Percentiles rank a stretch among this genome's conserved stretches.
These are phyloP conservation scores for Toxostoma redivivum DNA, from an alignment of 2,113 vertebrate species.

Conservation along the genomic window DNA sequence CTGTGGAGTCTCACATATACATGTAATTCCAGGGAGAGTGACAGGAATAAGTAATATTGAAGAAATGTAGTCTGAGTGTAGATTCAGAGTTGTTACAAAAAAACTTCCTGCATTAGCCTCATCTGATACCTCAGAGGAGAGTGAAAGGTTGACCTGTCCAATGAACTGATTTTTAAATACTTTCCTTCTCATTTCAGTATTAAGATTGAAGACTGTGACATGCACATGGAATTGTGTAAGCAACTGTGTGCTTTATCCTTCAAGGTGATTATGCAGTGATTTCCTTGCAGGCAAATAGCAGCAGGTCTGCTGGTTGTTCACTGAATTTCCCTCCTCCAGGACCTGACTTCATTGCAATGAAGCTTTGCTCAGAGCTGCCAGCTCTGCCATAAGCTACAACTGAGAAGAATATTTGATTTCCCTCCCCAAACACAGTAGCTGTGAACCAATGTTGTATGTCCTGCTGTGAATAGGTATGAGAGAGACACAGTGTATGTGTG, in stretches of 20 bases:
- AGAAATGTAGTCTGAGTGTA: background rate
- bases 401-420: background rate
- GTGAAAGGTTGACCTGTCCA: background rate
- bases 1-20: background rate
- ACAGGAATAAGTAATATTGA: background rate
- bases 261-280: background rate
- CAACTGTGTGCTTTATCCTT: background rate
- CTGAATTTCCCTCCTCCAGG: background rate
- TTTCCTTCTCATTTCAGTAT: background rate
- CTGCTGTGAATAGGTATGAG: background rate
- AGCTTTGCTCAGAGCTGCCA: background rate
- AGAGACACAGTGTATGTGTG: background rate
- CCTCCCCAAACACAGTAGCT: accelerated
- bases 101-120: background rate
- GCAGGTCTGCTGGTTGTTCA: background rate
- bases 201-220: background rate
- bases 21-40: background rate
- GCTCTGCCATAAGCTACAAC: background rate
- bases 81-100: background rate
- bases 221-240: background rate
- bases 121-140: background rate
- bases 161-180: background rate
- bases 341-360: background rate
- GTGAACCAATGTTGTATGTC: background rate
- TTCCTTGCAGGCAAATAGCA: background rate